A percentile compares a stretch with the other conserved stretches of the same genome.
These are phyloP conservation scores for Tetheella fluctuosa DNA, from an alignment of 2,888 invertebrate genomes.

Conservation along the genomic window DNA sequence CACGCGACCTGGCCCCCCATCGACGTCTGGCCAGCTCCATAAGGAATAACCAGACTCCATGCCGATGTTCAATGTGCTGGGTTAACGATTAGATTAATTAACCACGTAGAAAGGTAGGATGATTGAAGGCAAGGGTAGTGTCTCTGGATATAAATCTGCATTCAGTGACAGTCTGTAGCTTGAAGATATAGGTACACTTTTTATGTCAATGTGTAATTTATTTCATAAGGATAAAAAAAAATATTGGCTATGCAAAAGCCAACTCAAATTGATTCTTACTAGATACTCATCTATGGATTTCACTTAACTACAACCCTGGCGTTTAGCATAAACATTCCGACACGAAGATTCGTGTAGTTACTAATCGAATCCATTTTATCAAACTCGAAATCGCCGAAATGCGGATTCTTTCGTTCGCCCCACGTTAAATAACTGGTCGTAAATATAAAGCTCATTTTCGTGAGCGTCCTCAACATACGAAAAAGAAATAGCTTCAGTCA, in stretches of 20 bases:
- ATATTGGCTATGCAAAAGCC: not conserved
- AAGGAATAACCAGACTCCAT: slow-evolving; percentile 86
- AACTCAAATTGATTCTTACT: slow-evolving; percentile 9
- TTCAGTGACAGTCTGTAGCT: not conserved
- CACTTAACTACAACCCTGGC: slow-evolving; percentile 25
- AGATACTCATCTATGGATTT: slow-evolving; percentile 24
- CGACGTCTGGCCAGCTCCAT: slow-evolving; percentile 88
- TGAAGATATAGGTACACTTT: too few relatives aligned
- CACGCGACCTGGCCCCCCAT: slow-evolving; percentile 73
- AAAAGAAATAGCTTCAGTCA: slow-evolving; percentile 74
- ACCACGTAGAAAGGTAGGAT: not conserved
- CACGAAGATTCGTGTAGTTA: slow-evolving; percentile 50
- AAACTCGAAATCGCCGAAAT: slow-evolving; percentile 45
- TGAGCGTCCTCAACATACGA: slow-evolving; percentile 65
- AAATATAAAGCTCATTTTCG: slow-evolving; percentile 72
- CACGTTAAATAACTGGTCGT: slow-evolving; percentile 59
- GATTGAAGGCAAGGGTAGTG: too few relatives aligned
- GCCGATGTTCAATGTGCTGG: slow-evolving; percentile 60
- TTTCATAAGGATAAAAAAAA: not conserved
- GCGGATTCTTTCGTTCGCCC: slow-evolving; percentile 49
- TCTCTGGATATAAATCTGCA: not conserved
- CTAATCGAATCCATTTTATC: slow-evolving; percentile 62
- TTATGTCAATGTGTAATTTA: not conserved
- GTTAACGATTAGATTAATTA: not conserved
- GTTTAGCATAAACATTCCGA: slow-evolving; percentile 31